Evolutionary conservation across 2,888 invertebrate species (phyloP), one percentile per base, ranked within the genome.

Genomic region (Clusia tigrina): DNA sequence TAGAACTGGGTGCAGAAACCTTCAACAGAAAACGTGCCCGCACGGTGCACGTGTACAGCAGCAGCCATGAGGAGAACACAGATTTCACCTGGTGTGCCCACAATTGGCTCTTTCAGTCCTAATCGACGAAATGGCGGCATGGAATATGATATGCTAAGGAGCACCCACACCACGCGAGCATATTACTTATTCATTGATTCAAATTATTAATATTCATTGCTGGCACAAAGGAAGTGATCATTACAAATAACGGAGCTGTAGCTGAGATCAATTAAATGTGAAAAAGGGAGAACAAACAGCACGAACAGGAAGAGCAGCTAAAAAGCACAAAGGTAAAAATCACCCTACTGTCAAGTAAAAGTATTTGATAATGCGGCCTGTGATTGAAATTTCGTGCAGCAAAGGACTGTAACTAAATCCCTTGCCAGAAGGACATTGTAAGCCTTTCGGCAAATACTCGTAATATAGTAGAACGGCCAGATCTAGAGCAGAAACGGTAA

Each of bases 351-450:
- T 22, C 5, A 48, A 48, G 22, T 5, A 5, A 48, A 48, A 52
- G 9, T n/a, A n/a, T n/a, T n/a, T n/a, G n/a, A n/a, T n/a, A n/a
- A n/a, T n/a, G 17, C 54, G 25, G 54, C 54, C 54, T 25, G 23
- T 54, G 54, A 26, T 58, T 6, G 38, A 22, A 25, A 42, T n/a
- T n/a, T n/a, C n/a, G n/a, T 15, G 20, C 38, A 18, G 38, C 48
- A 22, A 25, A 58, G 71, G 67, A 68, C 69, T 72, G 69, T 69
- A 72, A 70, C 65, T 68, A 68, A 72, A 72, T 69, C 67, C 69
- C 63, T 67, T 56, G 42, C 48, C 60, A 63, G 52, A 58, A 51
- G 64, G 58, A 53, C 60, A 59, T 32, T 51, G 46, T 51, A 62
- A 60, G 46, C 42, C 48, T 56, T 54, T 54, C 18, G 54, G 54